Conservation (phyloP, 2,888 invertebrate genomes). For the Zelleria hepariella region DNA sequence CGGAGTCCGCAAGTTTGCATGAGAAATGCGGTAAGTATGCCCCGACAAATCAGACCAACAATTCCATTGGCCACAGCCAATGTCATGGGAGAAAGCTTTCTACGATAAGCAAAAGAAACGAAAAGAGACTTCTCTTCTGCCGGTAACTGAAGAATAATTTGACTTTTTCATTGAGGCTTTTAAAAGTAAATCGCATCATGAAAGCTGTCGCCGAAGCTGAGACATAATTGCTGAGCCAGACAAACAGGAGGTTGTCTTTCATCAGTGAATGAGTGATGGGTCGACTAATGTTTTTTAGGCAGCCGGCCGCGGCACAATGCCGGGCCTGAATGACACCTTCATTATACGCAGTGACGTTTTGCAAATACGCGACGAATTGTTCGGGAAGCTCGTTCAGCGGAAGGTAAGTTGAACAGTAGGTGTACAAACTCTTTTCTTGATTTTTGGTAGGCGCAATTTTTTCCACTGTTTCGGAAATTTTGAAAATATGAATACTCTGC, state of each 20-base stretch:
- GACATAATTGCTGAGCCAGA: neutral
- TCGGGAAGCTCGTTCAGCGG: constrained; percentile 12
- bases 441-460: too few species aligned
- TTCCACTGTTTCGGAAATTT: too few species aligned
- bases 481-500: too few species aligned
- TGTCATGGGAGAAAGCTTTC: too few species aligned
- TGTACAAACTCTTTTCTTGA: neutral
- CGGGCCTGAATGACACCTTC: constrained; percentile 50
- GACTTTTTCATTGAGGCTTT: neutral
- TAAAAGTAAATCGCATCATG: neutral
- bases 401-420: neutral
- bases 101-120: too few species aligned
- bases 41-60: too few species aligned
- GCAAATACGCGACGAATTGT: constrained; percentile 48
- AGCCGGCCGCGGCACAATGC: constrained; percentile 36
- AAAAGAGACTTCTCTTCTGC: too few species aligned
- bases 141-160: neutral
- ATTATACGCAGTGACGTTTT: constrained; percentile 51
- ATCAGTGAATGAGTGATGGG: constrained; percentile 23
- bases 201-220: neutral
- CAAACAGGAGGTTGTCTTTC: neutral
- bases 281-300: constrained; percentile 25
- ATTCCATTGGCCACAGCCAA: too few species aligned
- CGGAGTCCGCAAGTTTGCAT: too few species aligned
- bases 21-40: too few species aligned